Evolutionary conservation across 2,888 invertebrate species (phyloP).

Genomic region (Lysandra coridon): DNA sequence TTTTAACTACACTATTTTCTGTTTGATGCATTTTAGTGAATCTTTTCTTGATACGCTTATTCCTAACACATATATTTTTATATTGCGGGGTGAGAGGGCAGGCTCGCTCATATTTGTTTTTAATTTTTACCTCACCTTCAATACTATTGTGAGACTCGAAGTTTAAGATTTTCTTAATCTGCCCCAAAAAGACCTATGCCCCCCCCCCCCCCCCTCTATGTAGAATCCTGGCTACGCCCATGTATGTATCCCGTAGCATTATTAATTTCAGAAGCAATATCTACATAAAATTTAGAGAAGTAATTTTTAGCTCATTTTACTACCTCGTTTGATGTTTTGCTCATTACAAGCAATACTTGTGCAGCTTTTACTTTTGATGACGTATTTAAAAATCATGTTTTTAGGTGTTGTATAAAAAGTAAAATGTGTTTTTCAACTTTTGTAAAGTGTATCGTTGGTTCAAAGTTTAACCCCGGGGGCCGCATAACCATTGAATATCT

Average conservation of each 20-base stretch:
- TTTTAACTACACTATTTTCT: not conserved
- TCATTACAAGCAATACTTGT: slow-evolving; percentile 23
- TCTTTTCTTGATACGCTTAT: slow-evolving; percentile 1
- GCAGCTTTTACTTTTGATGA: not conserved
- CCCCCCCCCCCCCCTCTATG: no score
- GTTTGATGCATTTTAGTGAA: not conserved
- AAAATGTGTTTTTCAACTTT: not conserved
- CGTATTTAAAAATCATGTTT: not conserved
- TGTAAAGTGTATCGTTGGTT: not conserved
- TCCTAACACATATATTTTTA: not conserved
- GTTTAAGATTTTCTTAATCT: no score
- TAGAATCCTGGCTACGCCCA: no score
- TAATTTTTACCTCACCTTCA: no score
- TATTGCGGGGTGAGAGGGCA: no score
- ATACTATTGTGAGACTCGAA: no score
- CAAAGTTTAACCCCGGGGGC: not conserved
- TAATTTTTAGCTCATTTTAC: slow-evolving; percentile 21
- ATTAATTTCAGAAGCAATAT: slow-evolving; percentile 3
- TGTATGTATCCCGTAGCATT: not conserved
- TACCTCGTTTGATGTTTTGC: slow-evolving; percentile 27
- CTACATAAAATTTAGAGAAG: not conserved
- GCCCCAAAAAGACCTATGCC: no score
- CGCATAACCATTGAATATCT: no score
- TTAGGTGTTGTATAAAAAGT: not conserved
- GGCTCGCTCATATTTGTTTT: no score